phyloP scores from a whole-genome alignment of 64 coral and sea anemone genomes.

The Cladopsammia gracilis region DNA sequence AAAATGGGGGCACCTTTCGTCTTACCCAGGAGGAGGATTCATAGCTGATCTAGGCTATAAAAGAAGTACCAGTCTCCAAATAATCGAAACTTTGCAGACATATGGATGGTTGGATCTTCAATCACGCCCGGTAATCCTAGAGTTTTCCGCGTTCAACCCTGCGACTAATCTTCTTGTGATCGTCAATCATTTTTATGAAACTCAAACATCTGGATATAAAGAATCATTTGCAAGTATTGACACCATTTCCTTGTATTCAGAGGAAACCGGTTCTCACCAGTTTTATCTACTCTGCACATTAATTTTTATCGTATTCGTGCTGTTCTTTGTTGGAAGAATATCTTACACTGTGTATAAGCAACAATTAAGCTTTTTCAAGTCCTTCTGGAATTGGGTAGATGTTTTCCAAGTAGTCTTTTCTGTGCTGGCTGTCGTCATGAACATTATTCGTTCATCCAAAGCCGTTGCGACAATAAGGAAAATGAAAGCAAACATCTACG shows the following conservation, averaged over 20 bases:
- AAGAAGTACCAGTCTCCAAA: background rate
- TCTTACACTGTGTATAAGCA: slow-evolving; percentile 19
- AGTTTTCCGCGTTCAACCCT: slow-evolving; percentile 40
- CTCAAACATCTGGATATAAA: background rate
- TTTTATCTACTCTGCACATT: slow-evolving; percentile 54
- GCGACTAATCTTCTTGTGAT: slow-evolving; percentile 22
- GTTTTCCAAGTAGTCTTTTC: slow-evolving; percentile 25
- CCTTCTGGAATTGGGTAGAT: slow-evolving; percentile 59
- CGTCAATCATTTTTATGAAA: slow-evolving; percentile 43
- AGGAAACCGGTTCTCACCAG: slow-evolving; percentile 8
- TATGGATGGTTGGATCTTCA: slow-evolving; percentile 33
- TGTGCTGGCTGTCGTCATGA: too few species aligned
- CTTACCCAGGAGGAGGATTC: slow-evolving; percentile 42
- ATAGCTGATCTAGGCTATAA: background rate
- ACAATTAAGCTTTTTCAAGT: slow-evolving; percentile 2
- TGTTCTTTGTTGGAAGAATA: slow-evolving; percentile 20
- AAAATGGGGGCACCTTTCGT: slow-evolving; percentile 10
- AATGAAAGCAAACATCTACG: too few species aligned
- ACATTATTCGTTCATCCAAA: too few species aligned
- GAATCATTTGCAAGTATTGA: slow-evolving; percentile 22
- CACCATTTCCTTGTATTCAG: slow-evolving; percentile 28
- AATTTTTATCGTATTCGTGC: slow-evolving; percentile 7
- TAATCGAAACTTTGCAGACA: slow-evolving; percentile 22
- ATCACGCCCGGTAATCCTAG: slow-evolving; percentile 20
- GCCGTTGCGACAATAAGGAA: too few species aligned